A percentile compares a stretch with the other conserved stretches of the same genome.
These are phyloP conservation scores for Heliornis fulica DNA, from an alignment of 2,113 vertebrate species.

Conservation along the genomic window DNA sequence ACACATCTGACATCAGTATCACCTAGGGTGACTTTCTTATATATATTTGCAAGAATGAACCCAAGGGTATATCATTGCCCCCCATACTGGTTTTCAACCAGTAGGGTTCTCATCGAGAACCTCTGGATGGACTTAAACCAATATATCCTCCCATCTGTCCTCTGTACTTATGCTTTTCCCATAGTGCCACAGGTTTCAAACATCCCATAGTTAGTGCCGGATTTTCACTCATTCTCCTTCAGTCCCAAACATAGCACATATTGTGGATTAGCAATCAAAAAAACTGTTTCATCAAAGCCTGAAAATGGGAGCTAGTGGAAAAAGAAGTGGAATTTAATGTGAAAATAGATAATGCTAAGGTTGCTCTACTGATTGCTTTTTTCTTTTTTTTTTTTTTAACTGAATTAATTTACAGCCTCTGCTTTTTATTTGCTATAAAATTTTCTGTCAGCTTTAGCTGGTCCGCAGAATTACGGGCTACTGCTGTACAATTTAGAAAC, in stretches of 20 bases:
- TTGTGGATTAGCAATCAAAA: constrained; percentile 27
- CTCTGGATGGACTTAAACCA: not conserved
- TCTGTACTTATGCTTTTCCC: not conserved
- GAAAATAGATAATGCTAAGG: not conserved
- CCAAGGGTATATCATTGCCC: not conserved
- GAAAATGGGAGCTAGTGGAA: not conserved
- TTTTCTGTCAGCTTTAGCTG: not conserved
- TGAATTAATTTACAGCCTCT: not conserved
- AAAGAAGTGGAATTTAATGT: constrained; percentile 46
- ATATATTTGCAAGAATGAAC: not conserved
- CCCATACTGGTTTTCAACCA: not conserved
- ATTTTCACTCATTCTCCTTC: not conserved
- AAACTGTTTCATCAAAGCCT: constrained; percentile 12
- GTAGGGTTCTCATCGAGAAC: not conserved
- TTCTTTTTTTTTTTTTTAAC: not conserved
- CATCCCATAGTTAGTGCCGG: not conserved
- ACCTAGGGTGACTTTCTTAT: not conserved
- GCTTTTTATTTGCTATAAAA: constrained; percentile 14
- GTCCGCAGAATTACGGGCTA: constrained; percentile 23
- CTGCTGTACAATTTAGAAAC: not conserved
- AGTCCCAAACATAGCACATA: not conserved
- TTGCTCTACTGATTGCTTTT: not conserved
- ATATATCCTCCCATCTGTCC: not conserved
- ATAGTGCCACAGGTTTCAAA: not conserved
- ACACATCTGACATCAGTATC: not conserved